Evolutionary conservation across 2,888 invertebrate genomes (phyloP).

Genomic region (Philonicus albiceps): DNA sequence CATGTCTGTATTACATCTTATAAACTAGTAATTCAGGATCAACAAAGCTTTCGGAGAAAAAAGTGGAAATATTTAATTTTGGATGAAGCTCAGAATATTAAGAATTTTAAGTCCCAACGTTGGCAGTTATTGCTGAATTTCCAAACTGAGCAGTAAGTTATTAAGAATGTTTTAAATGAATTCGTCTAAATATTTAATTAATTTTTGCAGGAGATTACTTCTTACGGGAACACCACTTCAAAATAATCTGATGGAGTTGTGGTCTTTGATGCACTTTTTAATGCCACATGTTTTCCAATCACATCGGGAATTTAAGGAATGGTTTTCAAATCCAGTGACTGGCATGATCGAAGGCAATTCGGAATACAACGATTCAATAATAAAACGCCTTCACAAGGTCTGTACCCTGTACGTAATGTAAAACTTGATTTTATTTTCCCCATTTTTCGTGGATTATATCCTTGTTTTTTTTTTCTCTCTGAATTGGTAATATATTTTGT

Average conservation of each 20-base stretch:
- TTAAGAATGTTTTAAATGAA: slow-evolving; percentile 27
- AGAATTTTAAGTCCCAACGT: slow-evolving; percentile 98
- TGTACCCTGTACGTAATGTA: slow-evolving; percentile 54
- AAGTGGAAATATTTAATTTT: slow-evolving; percentile 98
- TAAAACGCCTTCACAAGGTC: slow-evolving; percentile 89
- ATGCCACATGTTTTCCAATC: slow-evolving; percentile 98
- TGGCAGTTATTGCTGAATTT: slow-evolving; percentile 98
- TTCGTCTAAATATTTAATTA: slow-evolving; percentile 43
- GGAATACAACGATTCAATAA: slow-evolving; percentile 89
- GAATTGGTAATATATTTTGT: neutral
- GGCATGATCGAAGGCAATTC: slow-evolving; percentile 94
- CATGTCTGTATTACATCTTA: slow-evolving; percentile 98
- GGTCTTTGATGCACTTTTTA: slow-evolving; percentile 98
- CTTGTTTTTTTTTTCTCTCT: neutral
- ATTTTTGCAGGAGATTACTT: slow-evolving; percentile 74
- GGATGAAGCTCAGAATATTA: slow-evolving; percentile 99
- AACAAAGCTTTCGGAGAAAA: slow-evolving; percentile 95
- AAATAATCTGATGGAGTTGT: slow-evolving; percentile 95
- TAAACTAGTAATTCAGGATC: slow-evolving; percentile 97
- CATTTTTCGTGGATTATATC: neutral
- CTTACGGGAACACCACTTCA: slow-evolving; percentile 95
- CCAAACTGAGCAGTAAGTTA: slow-evolving; percentile 83
- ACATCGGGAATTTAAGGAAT: slow-evolving; percentile 95
- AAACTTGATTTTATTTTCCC: slow-evolving; percentile 41
- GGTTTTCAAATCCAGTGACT: slow-evolving; percentile 97